Percentiles rank a stretch among this genome's conserved stretches.
These are phyloP conservation scores for Siniperca chuatsi DNA, from an alignment of 2,113 vertebrate genomes.

Conservation along the genomic window DNA sequence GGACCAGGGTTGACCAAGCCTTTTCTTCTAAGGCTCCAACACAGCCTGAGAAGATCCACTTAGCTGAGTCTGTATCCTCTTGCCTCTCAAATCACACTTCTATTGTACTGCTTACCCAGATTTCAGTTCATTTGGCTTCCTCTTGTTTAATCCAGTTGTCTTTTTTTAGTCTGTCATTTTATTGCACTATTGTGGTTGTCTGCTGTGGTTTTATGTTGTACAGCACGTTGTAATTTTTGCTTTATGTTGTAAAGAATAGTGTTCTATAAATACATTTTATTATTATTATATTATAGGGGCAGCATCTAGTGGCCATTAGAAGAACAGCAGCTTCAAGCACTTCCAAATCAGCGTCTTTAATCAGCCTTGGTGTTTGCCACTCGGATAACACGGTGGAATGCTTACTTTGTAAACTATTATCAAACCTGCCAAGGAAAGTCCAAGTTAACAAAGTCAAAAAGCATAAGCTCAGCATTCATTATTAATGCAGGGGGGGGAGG, in stretches of 20 bases:
- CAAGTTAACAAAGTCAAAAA: constrained; percentile 52
- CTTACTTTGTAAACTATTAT: background rate
- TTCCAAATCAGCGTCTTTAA: background rate
- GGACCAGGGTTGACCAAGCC: background rate
- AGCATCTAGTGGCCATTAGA: background rate
- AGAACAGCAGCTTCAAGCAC: background rate
- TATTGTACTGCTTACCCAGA: background rate
- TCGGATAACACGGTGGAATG: background rate
- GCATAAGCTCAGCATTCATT: constrained; percentile 16
- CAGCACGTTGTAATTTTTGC: background rate
- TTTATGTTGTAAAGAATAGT: background rate
- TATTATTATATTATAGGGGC: no score
- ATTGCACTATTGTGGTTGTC: background rate
- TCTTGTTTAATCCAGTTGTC: background rate
- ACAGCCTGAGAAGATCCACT: background rate
- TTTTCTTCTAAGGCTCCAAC: background rate
- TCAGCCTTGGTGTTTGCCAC: background rate
- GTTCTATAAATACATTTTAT: background rate
- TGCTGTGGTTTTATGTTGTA: background rate
- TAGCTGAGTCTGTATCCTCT: background rate
- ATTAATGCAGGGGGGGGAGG: background rate
- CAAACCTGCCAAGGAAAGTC: background rate
- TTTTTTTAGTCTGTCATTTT: background rate
- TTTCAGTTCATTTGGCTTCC: background rate
- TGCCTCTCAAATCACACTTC: background rate